Conservation (phyloP, 2,113 vertebrate species). For the Tympanuchus pallidicinctus region DNA sequence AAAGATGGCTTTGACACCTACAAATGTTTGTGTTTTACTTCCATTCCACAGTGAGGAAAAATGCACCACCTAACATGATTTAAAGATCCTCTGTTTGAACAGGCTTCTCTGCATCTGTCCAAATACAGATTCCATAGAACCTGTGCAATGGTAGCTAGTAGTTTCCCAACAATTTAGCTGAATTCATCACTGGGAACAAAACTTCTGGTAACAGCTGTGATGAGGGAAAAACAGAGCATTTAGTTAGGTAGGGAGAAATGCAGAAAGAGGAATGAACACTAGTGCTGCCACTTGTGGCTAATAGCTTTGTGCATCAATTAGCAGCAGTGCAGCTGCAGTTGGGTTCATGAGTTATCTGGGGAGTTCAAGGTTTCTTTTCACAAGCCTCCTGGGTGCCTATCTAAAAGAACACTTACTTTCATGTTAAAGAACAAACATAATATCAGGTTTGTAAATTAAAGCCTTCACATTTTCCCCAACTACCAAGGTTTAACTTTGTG, state of each 20-base stretch:
- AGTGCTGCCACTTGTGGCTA: not conserved
- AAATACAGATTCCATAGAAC: not conserved
- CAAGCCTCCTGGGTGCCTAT: not conserved
- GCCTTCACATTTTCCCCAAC: not conserved
- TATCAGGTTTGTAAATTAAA: not conserved
- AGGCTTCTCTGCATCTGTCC: not conserved
- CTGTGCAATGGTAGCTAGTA: not conserved
- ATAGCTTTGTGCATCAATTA: not conserved
- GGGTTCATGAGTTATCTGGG: not conserved
- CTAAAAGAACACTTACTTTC: not conserved
- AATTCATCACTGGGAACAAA: not conserved
- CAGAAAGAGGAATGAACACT: not conserved
- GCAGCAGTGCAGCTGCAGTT: not conserved
- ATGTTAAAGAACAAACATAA: not conserved
- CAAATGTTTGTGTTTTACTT: fast-evolving
- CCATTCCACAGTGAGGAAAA: not conserved
- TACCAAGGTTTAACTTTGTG: not conserved
- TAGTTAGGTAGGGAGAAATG: not conserved
- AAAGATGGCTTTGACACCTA: not conserved
- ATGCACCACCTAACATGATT: not conserved
- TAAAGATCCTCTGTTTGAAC: not conserved
- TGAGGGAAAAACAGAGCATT: not conserved
- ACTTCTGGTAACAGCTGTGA: not conserved
- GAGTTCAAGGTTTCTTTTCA: not conserved
- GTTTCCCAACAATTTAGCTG: not conserved